A percentile compares a stretch with the other conserved stretches of the same genome.
phyloP scores from a whole-genome alignment of 2,888 invertebrate species.

The Pristionchus exspectatus region DNA sequence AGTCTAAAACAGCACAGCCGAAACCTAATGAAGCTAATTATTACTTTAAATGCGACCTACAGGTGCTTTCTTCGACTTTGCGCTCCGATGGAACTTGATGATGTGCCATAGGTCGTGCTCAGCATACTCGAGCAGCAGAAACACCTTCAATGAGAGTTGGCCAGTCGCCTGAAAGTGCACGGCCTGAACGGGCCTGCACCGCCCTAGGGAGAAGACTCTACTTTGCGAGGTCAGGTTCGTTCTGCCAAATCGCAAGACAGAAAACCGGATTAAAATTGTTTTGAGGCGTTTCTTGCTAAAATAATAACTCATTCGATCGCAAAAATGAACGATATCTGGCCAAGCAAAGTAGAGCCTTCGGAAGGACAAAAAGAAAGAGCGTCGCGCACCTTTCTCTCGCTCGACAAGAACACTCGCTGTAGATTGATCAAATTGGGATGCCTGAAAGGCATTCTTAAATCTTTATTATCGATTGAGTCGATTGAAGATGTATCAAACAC shows the following conservation, averaged over 20 bases:
- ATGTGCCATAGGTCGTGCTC: conserved; percentile 99
- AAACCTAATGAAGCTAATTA: neutral
- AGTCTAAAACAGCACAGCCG: no score
- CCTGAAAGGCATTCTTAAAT: conserved; percentile 61
- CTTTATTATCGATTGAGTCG: neutral
- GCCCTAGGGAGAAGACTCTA: neutral
- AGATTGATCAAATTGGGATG: conserved; percentile 96
- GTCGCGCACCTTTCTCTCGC: conserved; percentile 81
- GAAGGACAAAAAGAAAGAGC: neutral
- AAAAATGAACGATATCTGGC: neutral
- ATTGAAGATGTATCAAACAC: neutral
- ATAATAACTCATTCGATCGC: no score
- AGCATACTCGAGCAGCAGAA: conserved; percentile 97
- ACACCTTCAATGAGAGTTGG: conserved; percentile 82
- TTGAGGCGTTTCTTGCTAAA: no score
- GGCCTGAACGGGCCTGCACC: neutral
- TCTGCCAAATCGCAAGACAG: no score
- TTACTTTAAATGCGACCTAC: conserved; percentile 78
- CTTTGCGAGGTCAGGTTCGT: no score
- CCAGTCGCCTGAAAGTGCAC: neutral
- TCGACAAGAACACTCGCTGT: conserved; percentile 95
- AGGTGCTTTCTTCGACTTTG: conserved; percentile 94
- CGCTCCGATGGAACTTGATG: conserved; percentile 97
- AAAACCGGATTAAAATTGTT: no score
- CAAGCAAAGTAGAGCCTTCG: neutral